Conservation (phyloP, 2,888 invertebrate species). For the Orgyia antiqua region DNA sequence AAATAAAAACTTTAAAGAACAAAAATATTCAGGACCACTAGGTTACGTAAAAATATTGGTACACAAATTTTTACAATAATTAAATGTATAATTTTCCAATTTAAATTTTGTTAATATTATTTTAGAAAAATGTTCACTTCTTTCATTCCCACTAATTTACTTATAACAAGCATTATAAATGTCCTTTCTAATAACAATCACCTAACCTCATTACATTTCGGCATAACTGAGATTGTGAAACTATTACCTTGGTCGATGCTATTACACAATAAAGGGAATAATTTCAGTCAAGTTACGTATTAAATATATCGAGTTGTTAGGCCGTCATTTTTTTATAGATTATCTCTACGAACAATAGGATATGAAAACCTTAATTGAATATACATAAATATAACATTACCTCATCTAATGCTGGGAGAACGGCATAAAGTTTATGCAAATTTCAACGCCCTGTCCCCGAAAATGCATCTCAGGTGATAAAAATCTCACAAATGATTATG, state of each 20-base stretch:
- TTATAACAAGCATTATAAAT: conserved; percentile 26
- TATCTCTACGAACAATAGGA: no score
- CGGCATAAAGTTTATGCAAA: conserved; percentile 20
- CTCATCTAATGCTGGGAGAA: conserved; percentile 22
- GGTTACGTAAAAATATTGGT: conserved; percentile 31
- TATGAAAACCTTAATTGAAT: conserved; percentile 25
- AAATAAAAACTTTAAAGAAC: conserved; percentile 61
- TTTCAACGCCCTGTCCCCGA: not conserved
- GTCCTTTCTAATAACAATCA: conserved; percentile 25
- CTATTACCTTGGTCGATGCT: no score
- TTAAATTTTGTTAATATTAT: conserved; percentile 27
- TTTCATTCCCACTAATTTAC: conserved; percentile 17
- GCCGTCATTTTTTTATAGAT: conserved; percentile 1
- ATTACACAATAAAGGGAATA: conserved; percentile 20
- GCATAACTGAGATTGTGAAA: conserved; percentile 22
- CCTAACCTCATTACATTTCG: conserved; percentile 27
- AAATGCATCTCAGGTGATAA: conserved; percentile 6
- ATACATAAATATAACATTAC: conserved; percentile 21
- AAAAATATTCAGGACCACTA: conserved; percentile 46
- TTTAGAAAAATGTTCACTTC: conserved; percentile 14
- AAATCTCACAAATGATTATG: conserved; percentile 2
- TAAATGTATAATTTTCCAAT: conserved; percentile 19
- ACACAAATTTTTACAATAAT: conserved; percentile 39
- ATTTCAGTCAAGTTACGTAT: conserved; percentile 27
- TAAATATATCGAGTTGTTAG: conserved; percentile 7